phyloP scores from a whole-genome alignment of 2,797 vertebrate genomes.

The Pseudochaenichthys georgianus region DNA sequence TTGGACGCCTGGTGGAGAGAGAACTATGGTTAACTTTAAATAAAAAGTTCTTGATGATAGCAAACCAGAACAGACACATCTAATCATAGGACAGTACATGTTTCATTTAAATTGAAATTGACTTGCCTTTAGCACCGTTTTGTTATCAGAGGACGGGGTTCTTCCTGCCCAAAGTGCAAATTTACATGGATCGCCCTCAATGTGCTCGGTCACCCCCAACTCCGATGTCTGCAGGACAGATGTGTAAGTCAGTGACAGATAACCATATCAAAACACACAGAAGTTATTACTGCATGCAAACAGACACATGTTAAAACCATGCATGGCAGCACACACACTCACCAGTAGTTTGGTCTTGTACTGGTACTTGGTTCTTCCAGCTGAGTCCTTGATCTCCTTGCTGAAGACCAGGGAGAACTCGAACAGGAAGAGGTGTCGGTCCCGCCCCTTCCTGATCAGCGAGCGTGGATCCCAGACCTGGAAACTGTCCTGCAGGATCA shows the following conservation, averaged over 20 bases:
- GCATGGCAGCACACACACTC: constrained; percentile 16
- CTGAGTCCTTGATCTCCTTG: constrained; percentile 98
- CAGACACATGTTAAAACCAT: too few species aligned
- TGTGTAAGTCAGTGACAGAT: constrained; percentile 28
- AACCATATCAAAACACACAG: background rate
- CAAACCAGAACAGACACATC: background rate
- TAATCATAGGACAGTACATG: background rate
- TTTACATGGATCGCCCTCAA: constrained; percentile 98
- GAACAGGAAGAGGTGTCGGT: constrained; percentile 97
- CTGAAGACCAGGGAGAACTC: constrained; percentile 98
- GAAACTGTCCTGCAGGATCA: constrained; percentile 98
- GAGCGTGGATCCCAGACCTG: constrained; percentile 99
- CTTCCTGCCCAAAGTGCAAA: constrained; percentile 98
- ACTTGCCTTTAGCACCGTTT: constrained; percentile 95
- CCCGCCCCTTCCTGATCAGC: constrained; percentile 96
- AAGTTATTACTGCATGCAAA: background rate
- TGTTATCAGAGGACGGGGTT: constrained; percentile 98
- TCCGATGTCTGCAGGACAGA: constrained; percentile 91
- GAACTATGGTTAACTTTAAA: background rate
- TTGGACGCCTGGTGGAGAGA: constrained; percentile 88
- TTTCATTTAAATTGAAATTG: background rate
- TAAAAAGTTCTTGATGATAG: background rate
- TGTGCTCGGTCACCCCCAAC: constrained; percentile 96
- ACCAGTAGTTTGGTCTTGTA: constrained; percentile 98
- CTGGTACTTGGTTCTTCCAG: constrained; percentile 97